Evolutionary conservation across 2,113 vertebrate species (phyloP), one percentile per base, ranked within the genome.

Genomic region (Eolophus roseicapilla): DNA sequence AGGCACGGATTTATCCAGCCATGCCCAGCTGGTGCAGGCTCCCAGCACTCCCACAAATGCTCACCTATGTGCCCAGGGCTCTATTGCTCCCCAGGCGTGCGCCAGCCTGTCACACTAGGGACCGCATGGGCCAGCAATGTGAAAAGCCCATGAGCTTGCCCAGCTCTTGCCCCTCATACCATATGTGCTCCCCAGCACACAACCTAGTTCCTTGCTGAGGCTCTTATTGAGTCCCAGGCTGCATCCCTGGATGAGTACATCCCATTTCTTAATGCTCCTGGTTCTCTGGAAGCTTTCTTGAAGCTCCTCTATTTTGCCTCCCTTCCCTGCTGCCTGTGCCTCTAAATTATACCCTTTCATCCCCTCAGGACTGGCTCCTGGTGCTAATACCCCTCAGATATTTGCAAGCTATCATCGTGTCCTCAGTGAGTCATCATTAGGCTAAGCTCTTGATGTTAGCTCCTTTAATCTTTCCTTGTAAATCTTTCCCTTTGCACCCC

Each of bases 381-480:
- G 76, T 91, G 90, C 43, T 96, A 97, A 97, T 96, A 95, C 80
- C 85, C 50, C 68, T 92, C 79, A 94, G 90, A 89, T 92, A 94
- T 96, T 96, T 96, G 95, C 94, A 92, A 86, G 88, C 85, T 97
- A 83, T 95, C 95, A 96, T 82, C 88, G 1, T 83, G 86, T 96
- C 88, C 60, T 77, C 73, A 39, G 50, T 92, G 93, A 96, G 60
- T 91, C 93, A 96, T 92, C 91, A 82, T 81, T 92, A 91, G 87
- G 44, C 71, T 96, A 88, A 95, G 93, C 90, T 93, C 90, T 69
- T 75, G 78, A 80, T 82, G 52, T 92, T 82, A 93, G 17, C 87
- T 94, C 94, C 88, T 90, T 94, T 88, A 96, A 94, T 96, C 92
- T 86, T 89, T 95, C 86, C 93, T 92, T 91, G 95, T 95, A 97